Base-by-base conservation (phyloP, 2,888 invertebrate species). In the Drosophila helvetica region DNA sequence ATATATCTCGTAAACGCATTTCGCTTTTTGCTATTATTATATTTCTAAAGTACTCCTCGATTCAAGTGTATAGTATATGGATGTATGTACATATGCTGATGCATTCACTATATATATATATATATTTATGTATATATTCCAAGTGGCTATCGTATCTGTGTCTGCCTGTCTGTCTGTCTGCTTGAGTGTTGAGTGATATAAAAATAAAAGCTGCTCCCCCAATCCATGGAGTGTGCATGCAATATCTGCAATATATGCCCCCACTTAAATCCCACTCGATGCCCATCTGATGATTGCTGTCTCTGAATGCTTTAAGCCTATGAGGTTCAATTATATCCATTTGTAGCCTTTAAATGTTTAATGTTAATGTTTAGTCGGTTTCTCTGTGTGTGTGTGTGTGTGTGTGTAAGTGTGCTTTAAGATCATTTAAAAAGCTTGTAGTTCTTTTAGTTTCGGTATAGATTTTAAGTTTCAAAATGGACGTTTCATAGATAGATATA, bases 281-380 rank as follows among this genome's bases (percentile, higher is more conserved):
- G 53, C 25, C 47, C 55, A 55, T 47, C 33, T 60, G 68, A 25
- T 50, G 33, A 38, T 38, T 38, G 61, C 54, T 43, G 30, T 63
- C 57, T 58, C 22, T 27, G 58, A 48, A 56, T 66, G 66, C 66
- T 76, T 78, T 74, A 77, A 87, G 80, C 85, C 74, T 82, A 82
- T 85, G 87, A 84, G 84, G 85, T 84, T 80, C 64, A 59, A 68
- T 77, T 79, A 75, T 74, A 74, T 86, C 77, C 85, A 73, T 75
- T 77, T 77, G 33, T 33, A 5, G 69, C 78, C 77, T 72, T 64
- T 75, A 64, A 56, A 57, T 27, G 56, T 65, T 50, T 54, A 19
- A 19, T 50, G 53, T 61, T 57, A 47, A 46, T 52, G n/a, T 57
- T 43, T 64, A 9, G 38, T 25, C 22, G 46, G 57, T 43, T 5